Evolutionary conservation across 2,797 vertebrate genomes (phyloP).

Genomic region (Acridotheres tristis): DNA sequence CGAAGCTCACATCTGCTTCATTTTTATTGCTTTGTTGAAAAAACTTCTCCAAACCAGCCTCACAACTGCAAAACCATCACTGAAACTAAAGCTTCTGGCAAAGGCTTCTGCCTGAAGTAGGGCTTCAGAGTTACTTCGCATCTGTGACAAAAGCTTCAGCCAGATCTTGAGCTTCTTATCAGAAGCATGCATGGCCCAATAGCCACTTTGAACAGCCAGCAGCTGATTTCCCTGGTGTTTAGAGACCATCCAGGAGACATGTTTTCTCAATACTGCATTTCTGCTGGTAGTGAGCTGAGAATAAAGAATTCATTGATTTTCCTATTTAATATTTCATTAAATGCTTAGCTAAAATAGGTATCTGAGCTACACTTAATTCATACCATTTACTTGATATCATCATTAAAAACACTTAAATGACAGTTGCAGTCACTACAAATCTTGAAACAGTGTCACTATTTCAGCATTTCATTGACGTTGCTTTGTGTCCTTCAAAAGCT

Average conservation of each 20-base stretch:
- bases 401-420: conserved; percentile 20
- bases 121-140: not conserved
- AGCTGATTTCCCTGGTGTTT: not conserved
- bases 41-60: not conserved
- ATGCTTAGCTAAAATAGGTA: not conserved
- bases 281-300: not conserved
- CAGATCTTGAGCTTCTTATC: not conserved
- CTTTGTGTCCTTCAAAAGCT: not conserved
- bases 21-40: not conserved
- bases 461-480: not conserved
- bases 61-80: not conserved
- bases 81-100: not conserved
- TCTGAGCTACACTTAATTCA: not conserved
- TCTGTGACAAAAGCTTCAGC: not conserved
- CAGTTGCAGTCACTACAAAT: not conserved
- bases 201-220: not conserved
- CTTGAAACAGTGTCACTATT: not conserved
- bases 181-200: not conserved
- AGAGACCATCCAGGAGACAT: not conserved
- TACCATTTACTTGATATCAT: not conserved
- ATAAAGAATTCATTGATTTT: not conserved
- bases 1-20: not conserved
- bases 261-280: not conserved
- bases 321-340: conserved; percentile 15
- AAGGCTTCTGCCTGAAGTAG: not conserved